These are phyloP conservation scores for Acanthoscelides obtectus DNA, from an alignment of 2,888 invertebrate genomes.

Conservation along the genomic window DNA sequence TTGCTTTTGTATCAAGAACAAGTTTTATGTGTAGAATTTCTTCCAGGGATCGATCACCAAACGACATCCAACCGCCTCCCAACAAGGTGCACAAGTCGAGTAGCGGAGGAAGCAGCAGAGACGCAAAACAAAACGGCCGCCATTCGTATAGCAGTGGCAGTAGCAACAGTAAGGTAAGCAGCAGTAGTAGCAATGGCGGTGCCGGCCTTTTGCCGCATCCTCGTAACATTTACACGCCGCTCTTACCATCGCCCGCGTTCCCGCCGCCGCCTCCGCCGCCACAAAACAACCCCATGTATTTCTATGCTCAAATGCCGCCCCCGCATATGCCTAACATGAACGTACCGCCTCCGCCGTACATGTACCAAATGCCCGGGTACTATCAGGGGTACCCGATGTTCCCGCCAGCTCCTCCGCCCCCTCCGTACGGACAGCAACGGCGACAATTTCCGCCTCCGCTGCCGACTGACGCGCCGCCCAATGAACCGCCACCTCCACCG, in stretches of 20 bases:
- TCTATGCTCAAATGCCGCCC: slow-evolving; percentile 32
- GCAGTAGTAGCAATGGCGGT: slow-evolving; percentile 6
- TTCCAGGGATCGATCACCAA: slow-evolving; percentile 7
- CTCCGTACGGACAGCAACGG: slow-evolving; percentile 30
- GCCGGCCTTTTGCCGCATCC: slow-evolving; percentile 6
- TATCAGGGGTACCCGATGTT: slow-evolving; percentile 39
- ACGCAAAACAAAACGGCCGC: slow-evolving; percentile 42
- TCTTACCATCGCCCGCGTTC: slow-evolving; percentile 5
- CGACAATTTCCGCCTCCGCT: slow-evolving; percentile 46
- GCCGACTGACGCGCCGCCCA: slow-evolving; percentile 58
- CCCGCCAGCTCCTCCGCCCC: slow-evolving; percentile 11
- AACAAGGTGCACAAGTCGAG: slow-evolving; percentile 33
- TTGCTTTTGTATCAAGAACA: too few relatives aligned
- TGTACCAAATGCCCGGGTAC: slow-evolving; percentile 26
- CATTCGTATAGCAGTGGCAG: slow-evolving; percentile 38
- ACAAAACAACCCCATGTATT: slow-evolving; percentile 26
- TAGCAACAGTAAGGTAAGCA: slow-evolving; percentile 10
- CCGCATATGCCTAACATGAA: slow-evolving; percentile 29
- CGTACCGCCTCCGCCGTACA: slow-evolving; percentile 33
- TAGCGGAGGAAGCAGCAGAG: slow-evolving; percentile 34
- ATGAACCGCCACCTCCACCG: slow-evolving; percentile 60
- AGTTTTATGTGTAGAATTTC: too few relatives aligned
- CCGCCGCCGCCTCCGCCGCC: slow-evolving; percentile 17
- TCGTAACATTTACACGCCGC: slow-evolving; percentile 1
- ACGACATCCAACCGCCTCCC: slow-evolving; percentile 28